Evolutionary conservation across 1,140 invertebrate genomes (phyloP), one percentile per base, ranked within the genome.

Genomic region (Aphaenogaster rudis): DNA sequence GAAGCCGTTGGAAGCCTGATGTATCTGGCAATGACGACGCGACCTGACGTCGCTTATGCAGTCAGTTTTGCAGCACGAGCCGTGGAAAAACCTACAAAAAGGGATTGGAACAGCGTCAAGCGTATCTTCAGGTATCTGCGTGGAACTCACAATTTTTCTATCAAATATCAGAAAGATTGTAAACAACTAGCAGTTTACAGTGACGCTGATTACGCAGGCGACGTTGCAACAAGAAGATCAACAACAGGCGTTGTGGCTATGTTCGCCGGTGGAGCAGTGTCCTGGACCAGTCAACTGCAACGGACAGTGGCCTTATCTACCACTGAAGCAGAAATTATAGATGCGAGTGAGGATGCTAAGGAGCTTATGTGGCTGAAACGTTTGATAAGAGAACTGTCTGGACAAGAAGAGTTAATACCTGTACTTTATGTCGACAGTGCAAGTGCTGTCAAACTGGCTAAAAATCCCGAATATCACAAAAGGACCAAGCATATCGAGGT

Each of bases 111-210:
- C 84, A 91, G 91, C 11, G 91, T 94, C 1, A 95, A 95, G 86
- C 72, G 92, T 33, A 90, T 95, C 3, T 86, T 93, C 45, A 90
- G 90, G 33, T 95, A 96, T 86, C 72, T 96, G 9, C 95, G 94
- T 82, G 94, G 93, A 45, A 96, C 21, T 94, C 50, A 88, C 9
- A 72, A 95, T 72, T 64, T 88, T n/a, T 92, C 91, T 81, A 50
- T 88, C 21, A 15, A 13, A 21, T 66, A 78, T 15, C 80, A 76
- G n/a, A 17, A 57, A 5, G 45, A 86, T 17, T 9, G 11, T 4
- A 74, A 88, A 33, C 9, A 9, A 28, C 52, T 88, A 5, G 39
- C 33, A 63, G 67, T 71, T 52, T 77, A 39, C 54, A 61, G 36
- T 50, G 76, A 79, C 64, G 57, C 59, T 11, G 59, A 61, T 45